A percentile compares a stretch with the other conserved stretches of the same genome.
phyloP scores from a whole-genome alignment of 2,113 vertebrate genomes.

The Anguilla japonica region DNA sequence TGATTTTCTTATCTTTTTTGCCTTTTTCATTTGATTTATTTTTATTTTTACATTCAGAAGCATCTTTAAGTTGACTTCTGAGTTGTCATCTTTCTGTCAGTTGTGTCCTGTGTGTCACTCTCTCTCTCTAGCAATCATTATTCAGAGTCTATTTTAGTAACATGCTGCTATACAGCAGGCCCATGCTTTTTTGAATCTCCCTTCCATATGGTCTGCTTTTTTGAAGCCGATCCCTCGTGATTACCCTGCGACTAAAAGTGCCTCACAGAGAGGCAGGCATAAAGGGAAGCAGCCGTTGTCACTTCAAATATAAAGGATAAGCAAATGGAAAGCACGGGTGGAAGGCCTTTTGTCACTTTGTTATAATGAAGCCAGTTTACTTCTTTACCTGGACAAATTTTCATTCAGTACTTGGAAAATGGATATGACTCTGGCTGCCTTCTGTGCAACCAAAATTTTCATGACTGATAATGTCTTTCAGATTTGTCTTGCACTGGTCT shows the following conservation, averaged over 20 bases:
- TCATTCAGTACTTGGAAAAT: not conserved
- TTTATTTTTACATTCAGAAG: not conserved
- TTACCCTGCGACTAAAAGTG: not conserved
- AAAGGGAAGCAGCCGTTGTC: not conserved
- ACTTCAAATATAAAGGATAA: not conserved
- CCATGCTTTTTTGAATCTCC: not conserved
- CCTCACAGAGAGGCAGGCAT: not conserved
- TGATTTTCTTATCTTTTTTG: not conserved
- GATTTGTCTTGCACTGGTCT: not conserved
- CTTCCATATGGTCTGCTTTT: not conserved
- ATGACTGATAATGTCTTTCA: not conserved
- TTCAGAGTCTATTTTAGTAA: not conserved
- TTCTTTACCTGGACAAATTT: not conserved
- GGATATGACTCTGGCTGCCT: not conserved
- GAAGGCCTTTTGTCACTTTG: not conserved
- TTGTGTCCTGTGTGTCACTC: not conserved
- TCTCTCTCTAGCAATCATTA: not conserved
- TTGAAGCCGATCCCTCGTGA: not conserved
- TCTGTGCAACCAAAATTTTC: not conserved
- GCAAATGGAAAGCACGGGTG: not conserved
- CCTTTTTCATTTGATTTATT: not conserved
- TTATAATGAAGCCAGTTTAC: not conserved
- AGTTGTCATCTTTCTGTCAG: not conserved
- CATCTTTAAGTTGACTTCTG: not conserved
- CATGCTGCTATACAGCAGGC: not conserved